Conservation (phyloP, 2,888 invertebrate genomes). For the Bellardia bayeri region DNA sequence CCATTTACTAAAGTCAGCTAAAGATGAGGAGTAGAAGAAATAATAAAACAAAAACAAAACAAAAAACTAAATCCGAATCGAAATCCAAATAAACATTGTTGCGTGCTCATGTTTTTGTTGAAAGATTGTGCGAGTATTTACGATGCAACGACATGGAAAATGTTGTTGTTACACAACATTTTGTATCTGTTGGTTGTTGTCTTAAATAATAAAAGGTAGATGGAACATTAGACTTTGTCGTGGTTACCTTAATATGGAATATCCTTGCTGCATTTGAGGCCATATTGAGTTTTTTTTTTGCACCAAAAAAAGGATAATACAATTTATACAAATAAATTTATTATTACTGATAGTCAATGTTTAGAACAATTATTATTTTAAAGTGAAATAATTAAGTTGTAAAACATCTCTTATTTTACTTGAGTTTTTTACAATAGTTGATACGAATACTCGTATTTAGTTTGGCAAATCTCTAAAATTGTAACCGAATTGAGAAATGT, state of each 20-base stretch:
- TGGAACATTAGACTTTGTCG: constrained; percentile 20
- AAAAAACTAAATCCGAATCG: constrained; percentile 55
- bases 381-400: constrained; percentile 45
- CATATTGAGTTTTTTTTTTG: neutral
- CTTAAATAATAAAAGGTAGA: constrained; percentile 57
- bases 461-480: too few relatives aligned
- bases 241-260: neutral
- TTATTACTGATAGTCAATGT: constrained; percentile 21
- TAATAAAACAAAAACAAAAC: neutral
- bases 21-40: constrained; percentile 26
- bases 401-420: neutral
- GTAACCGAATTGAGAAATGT: too few relatives aligned
- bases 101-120: constrained; percentile 73
- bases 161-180: constrained; percentile 72
- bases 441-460: too few relatives aligned
- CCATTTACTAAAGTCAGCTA: constrained; percentile 26
- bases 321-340: constrained; percentile 43
- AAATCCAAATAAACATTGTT: constrained; percentile 71
- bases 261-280: constrained; percentile 17
- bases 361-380: neutral
- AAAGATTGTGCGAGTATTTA: constrained; percentile 74
- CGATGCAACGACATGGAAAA: constrained; percentile 74
- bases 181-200: constrained; percentile 42
- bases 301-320: neutral
- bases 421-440: too few relatives aligned